Conservation (phyloP, 2,113 vertebrate genomes). For the Perca flavescens region DNA sequence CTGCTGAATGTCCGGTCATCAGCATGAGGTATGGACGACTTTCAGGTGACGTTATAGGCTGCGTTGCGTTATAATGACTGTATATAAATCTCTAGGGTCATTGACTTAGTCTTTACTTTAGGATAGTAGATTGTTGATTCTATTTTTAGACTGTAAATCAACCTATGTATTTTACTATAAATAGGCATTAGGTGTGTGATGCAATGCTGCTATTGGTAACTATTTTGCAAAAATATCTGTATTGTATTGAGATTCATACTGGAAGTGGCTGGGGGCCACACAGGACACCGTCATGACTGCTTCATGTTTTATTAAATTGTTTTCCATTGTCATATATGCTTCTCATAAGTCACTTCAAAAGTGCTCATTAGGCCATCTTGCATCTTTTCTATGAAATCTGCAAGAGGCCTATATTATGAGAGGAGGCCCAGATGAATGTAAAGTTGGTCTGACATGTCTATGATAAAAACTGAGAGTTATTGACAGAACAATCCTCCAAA, state of each 20-base stretch:
- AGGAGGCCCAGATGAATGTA: too few species aligned
- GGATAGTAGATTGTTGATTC: conserved; percentile 6
- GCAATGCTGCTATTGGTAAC: background rate
- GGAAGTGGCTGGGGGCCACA: background rate
- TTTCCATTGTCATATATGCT: background rate
- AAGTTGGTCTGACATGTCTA: too few species aligned
- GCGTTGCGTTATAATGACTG: background rate
- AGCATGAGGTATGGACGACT: conserved; percentile 50
- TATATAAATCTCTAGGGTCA: conserved; percentile 6
- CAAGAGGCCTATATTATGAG: too few species aligned
- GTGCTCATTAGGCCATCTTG: too few species aligned
- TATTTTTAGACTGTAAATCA: conserved; percentile 14
- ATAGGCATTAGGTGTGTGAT: background rate
- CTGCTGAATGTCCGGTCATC: conserved; percentile 42
- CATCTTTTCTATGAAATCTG: too few species aligned
- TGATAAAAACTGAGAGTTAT: too few species aligned
- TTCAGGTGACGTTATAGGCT: conserved; percentile 40
- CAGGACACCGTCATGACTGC: background rate
- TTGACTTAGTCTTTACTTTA: conserved; percentile 26
- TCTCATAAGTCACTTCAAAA: too few species aligned
- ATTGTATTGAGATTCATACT: background rate
- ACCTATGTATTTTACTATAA: background rate
- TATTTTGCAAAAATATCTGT: too few species aligned
- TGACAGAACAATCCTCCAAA: too few species aligned
- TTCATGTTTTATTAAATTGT: background rate